Evolutionary conservation across 1,140 invertebrate species (phyloP).

Genomic region (Asobara japonica): DNA sequence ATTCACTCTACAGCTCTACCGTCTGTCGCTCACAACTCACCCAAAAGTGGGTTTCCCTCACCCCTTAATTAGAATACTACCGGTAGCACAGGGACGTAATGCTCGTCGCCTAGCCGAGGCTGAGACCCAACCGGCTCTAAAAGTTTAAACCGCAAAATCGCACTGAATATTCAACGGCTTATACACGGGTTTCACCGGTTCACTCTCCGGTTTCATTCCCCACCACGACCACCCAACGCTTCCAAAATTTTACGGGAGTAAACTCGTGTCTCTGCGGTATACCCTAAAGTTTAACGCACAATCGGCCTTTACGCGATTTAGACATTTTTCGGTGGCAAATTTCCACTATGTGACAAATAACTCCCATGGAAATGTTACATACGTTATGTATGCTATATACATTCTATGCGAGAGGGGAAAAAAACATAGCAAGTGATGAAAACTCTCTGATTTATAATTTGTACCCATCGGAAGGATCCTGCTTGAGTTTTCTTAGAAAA

Average conservation of each 20-base stretch:
- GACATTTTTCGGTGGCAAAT: too few species aligned
- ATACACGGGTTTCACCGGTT: slow-evolving; percentile 36
- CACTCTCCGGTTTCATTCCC: background rate
- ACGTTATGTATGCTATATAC: background rate
- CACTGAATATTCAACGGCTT: slow-evolving; percentile 45
- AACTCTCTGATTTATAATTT: too few species aligned
- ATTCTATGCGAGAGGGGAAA: too few species aligned
- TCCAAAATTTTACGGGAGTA: background rate
- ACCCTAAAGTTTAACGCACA: slow-evolving; percentile 7
- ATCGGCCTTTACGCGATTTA: background rate
- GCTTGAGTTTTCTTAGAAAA: too few species aligned
- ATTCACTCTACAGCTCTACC: background rate
- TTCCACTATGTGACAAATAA: background rate
- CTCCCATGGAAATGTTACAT: background rate
- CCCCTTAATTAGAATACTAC: slow-evolving; percentile 42
- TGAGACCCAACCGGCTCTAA: slow-evolving; percentile 29
- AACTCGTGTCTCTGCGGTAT: slow-evolving; percentile 6
- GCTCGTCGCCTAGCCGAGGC: background rate
- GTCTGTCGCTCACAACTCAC: slow-evolving; percentile 16
- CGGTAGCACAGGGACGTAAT: slow-evolving; percentile 27
- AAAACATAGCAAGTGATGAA: too few species aligned
- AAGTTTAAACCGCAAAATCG: slow-evolving; percentile 45
- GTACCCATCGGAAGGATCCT: too few species aligned
- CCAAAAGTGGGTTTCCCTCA: background rate
- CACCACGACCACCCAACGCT: background rate